A percentile compares a stretch with the other conserved stretches of the same genome.
phyloP scores from a whole-genome alignment of 2,113 vertebrate genomes.

The Oostethus manadensis region DNA sequence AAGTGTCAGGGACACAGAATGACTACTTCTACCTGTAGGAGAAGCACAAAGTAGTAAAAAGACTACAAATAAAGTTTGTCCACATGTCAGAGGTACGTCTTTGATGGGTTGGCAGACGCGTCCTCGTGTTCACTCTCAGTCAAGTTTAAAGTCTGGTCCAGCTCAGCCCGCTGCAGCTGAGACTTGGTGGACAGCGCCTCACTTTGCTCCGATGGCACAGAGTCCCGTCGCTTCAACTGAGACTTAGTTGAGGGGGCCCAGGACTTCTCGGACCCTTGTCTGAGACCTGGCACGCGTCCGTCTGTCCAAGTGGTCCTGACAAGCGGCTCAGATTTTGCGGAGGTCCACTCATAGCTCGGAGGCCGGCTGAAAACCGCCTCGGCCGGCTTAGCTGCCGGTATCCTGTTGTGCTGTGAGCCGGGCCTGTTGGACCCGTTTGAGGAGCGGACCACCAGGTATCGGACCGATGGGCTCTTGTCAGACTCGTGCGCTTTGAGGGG shows the following conservation, averaged over 20 bases:
- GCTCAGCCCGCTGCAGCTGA: conserved; percentile 41
- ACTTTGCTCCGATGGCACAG: conserved; percentile 34
- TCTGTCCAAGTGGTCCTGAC: conserved; percentile 19
- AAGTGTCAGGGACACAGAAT: no score
- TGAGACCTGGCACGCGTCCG: not conserved
- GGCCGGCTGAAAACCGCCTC: conserved; percentile 11
- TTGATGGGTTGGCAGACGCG: conserved; percentile 23
- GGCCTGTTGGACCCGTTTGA: conserved; percentile 41
- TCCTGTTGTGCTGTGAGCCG: conserved; percentile 22
- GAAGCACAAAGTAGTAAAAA: not conserved
- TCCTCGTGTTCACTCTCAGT: conserved; percentile 27
- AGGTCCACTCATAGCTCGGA: conserved; percentile 20
- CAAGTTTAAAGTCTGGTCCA: conserved; percentile 25
- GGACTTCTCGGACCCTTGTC: conserved; percentile 35
- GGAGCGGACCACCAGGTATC: conserved; percentile 71
- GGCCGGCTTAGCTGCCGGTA: conserved; percentile 20
- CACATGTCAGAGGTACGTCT: conserved; percentile 57
- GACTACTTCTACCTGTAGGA: not conserved
- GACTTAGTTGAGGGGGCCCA: conserved; percentile 59
- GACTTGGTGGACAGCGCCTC: conserved; percentile 54
- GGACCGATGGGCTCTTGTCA: conserved; percentile 78
- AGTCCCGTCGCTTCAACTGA: conserved; percentile 43
- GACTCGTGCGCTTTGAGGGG: conserved; percentile 41
- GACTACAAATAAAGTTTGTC: not conserved
- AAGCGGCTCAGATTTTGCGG: conserved; percentile 32